Evolutionary conservation across 2,113 vertebrate genomes (phyloP), one percentile per base, ranked within the genome.

Genomic region (Globicephala melas): DNA sequence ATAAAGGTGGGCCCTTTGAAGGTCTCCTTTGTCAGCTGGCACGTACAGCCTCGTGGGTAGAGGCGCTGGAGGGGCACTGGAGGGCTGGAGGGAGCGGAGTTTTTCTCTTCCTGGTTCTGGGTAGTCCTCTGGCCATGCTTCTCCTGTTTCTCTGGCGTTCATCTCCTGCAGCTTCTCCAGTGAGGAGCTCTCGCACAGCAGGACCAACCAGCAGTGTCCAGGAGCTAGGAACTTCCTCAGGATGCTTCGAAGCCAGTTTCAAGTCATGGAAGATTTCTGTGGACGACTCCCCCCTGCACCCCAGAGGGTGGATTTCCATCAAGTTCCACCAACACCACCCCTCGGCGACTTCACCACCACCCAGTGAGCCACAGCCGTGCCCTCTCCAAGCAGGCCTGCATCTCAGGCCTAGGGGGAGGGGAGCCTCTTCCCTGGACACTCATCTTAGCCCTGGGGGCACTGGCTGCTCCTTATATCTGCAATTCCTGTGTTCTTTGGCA

Each of bases 131-230:
- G 23, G 74, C 62, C 65, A 18, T 28, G 65, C 36, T 55, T 26
- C 38, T 15, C 26, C 55, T 11, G 38, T 33, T 26, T 26, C 58
- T 13, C 41, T 12, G 25, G 58, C 82, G 25, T 23, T 41, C 31
- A 7, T 2, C 74, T 15, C 25, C 25, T 7, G 25, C 8, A 15
- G 53, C 18, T 20, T 38, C 84, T 58, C 47, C 23, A 18, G 50
- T 0, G 0, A 60, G 1, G 9, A 5, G 20, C 25, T 63, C 41
- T 41, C 0, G 1, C 31, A 58, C 3, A 2, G 3, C 5, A 0
- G 8, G 23, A 44, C 63, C 38, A 28, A 44, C 68, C 28, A 25
- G 44, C 55, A 20, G 8, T 3, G 33, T 25, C 25, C 63, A 25
- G 17, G 6, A 55, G n/a, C 82, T 79, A 36, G 11, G 31, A 41